Evolutionary conservation across 2,113 vertebrate genomes (phyloP).

Genomic region (Rhynchomys soricoides): DNA sequence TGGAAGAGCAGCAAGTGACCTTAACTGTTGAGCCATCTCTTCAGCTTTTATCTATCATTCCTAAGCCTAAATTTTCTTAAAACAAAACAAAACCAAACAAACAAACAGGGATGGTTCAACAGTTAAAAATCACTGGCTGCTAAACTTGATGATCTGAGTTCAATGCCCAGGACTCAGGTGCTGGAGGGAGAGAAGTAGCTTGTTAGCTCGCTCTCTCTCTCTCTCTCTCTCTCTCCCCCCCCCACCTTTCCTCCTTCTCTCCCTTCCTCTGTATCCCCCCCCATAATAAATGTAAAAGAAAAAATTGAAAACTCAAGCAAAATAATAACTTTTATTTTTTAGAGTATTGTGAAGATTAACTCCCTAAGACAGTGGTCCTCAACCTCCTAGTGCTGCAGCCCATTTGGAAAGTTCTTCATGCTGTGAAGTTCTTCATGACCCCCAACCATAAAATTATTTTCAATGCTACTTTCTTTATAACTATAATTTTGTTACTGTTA

Average conservation of each 20-base stretch:
- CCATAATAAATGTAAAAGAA: neutral
- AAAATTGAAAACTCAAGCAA: neutral
- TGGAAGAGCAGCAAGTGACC: neutral
- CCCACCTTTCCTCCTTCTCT: neutral
- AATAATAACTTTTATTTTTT: neutral
- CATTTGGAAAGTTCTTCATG: neutral
- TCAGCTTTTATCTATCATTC: neutral
- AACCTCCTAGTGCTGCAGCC: neutral
- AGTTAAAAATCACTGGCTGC: too few relatives aligned
- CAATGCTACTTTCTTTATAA: neutral
- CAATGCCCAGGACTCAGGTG: neutral
- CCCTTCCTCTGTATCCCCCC: rapidly evolving
- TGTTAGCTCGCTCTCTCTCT: too few relatives aligned
- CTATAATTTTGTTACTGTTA: neutral
- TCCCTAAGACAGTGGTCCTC: neutral
- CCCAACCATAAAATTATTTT: neutral
- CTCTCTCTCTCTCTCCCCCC: too few relatives aligned
- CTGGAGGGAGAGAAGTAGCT: neutral
- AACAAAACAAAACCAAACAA: neutral
- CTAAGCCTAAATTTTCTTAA: neutral
- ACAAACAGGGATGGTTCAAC: neutral
- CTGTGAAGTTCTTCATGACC: neutral
- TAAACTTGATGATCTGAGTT: neutral
- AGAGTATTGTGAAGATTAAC: neutral
- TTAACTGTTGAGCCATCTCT: neutral